Conservation (phyloP, 2,888 invertebrate species). For the Uropetala carovei region DNA sequence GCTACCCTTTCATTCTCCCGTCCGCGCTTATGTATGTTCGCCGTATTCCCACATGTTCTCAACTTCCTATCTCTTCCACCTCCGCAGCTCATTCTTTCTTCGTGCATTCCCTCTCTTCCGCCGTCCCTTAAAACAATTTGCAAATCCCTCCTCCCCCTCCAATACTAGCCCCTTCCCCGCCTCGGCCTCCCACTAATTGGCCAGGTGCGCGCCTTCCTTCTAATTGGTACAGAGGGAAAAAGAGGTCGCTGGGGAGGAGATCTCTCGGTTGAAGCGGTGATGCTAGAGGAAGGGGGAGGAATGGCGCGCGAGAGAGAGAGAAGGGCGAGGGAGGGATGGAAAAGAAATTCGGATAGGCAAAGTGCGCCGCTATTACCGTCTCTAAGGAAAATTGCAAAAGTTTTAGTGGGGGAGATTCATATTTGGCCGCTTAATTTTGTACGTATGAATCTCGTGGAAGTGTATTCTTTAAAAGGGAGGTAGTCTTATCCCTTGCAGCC, state of each 20-base stretch:
- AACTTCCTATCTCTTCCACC: neutral
- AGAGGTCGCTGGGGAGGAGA: neutral
- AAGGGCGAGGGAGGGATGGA: neutral
- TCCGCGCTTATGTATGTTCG: neutral
- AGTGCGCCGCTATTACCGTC: neutral
- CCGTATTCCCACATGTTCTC: neutral
- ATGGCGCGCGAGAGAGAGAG: neutral
- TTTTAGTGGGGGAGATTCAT: neutral
- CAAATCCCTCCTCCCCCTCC: no score
- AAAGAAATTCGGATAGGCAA: neutral
- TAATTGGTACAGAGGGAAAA: constrained; percentile 44
- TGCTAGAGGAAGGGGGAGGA: neutral
- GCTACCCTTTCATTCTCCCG: neutral
- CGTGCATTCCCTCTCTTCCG: neutral
- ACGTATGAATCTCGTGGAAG: no score
- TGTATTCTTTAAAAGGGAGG: no score
- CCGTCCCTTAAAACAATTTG: no score
- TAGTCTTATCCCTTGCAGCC: no score
- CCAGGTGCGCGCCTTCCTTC: constrained; percentile 22
- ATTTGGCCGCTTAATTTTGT: no score
- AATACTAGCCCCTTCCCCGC: no score
- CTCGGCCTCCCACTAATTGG: neutral
- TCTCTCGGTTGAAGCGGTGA: no score
- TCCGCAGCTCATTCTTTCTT: neutral
- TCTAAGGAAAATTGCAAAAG: neutral